Conservation (phyloP, 1,140 invertebrate species). For the Stenopsyche tienmushanensis region DNA sequence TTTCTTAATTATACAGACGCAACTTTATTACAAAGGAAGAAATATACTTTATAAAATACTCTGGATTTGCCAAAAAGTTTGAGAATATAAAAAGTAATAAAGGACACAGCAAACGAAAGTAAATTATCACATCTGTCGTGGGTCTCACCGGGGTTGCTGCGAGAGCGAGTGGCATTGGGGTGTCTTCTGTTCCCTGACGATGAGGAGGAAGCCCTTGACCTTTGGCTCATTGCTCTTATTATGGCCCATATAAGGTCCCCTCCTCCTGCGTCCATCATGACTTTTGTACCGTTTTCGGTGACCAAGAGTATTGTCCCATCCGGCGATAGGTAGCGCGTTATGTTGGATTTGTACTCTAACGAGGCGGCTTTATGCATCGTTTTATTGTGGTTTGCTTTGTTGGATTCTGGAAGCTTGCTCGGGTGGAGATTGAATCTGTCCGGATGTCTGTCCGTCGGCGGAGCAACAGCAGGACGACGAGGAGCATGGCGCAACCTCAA, state of each 20-base stretch:
- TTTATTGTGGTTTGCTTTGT: constrained; percentile 42
- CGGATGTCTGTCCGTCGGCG: constrained; percentile 34
- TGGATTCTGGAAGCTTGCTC: constrained; percentile 42
- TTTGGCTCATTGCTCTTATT: constrained; percentile 47
- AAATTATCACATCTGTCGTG: constrained; percentile 22
- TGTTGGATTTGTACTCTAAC: constrained; percentile 42
- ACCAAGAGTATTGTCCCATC: constrained; percentile 56
- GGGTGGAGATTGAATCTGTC: constrained; percentile 43
- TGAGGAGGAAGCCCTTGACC: constrained; percentile 48
- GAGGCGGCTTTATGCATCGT: constrained; percentile 42
- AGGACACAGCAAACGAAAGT: constrained; percentile 13
- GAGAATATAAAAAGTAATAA: not conserved
- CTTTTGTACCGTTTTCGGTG: constrained; percentile 55
- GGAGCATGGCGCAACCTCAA: constrained; percentile 33
- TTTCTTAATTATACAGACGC: not conserved
- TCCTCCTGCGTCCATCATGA: constrained; percentile 54
- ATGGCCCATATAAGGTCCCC: constrained; percentile 54
- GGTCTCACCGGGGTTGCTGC: constrained; percentile 49
- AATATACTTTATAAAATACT: constrained; percentile 13
- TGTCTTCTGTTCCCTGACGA: constrained; percentile 47
- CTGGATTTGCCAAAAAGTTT: not conserved
- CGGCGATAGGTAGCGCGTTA: constrained; percentile 52
- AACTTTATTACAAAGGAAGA: not conserved
- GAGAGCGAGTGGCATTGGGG: constrained; percentile 31
- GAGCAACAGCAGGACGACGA: constrained; percentile 5